Evolutionary conservation across 2,888 invertebrate species (phyloP).

Genomic region (Ectemnius cavifrons): DNA sequence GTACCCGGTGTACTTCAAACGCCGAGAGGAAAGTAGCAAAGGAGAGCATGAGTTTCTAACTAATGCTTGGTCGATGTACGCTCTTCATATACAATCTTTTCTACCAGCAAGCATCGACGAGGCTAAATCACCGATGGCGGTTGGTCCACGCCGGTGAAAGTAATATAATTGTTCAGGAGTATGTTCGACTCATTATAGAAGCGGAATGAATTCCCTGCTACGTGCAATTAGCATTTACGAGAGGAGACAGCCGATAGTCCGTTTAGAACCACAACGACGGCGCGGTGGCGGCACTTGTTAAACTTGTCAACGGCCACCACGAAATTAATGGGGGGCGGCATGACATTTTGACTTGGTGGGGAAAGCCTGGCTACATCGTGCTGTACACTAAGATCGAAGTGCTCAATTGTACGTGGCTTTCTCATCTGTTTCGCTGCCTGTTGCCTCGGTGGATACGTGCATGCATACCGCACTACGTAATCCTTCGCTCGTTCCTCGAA

Average conservation of each 20-base stretch:
- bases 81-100: not conserved
- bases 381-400: not conserved
- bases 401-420: not conserved
- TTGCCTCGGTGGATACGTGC: not conserved
- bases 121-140: not conserved
- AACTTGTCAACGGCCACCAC: conserved; percentile 29
- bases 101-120: not conserved
- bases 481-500: not conserved
- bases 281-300: conserved; percentile 7
- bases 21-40: conserved; percentile 36
- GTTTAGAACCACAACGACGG: too few relatives aligned
- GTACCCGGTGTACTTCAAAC: conserved; percentile 44
- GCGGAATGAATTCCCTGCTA: not conserved
- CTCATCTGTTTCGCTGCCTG: not conserved
- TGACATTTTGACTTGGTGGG: conserved; percentile 36
- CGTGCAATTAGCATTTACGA: conserved; percentile 3
- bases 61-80: conserved; percentile 30
- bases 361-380: conserved; percentile 11
- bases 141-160: not conserved
- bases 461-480: not conserved
- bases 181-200: conserved; percentile 4
- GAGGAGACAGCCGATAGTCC: not conserved
- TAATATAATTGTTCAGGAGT: conserved; percentile 7
- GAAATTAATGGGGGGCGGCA: conserved; percentile 35
- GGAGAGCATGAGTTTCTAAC: conserved; percentile 41